Evolutionary conservation across 2,888 invertebrate species (phyloP), one percentile per base, ranked within the genome.

Genomic region (Taenaris catops): DNA sequence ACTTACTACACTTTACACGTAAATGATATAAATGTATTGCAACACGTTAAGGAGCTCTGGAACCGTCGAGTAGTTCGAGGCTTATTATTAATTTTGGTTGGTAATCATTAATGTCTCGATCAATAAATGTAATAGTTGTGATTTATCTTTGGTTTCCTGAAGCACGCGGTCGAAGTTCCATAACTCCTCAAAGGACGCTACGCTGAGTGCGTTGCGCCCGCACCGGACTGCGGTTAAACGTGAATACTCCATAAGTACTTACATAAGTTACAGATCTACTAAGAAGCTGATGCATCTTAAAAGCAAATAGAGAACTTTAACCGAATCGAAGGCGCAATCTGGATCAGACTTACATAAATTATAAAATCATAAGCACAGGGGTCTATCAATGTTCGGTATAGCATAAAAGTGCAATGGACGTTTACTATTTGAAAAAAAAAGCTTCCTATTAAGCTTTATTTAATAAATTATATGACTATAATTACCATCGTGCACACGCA

Each of bases 1-100:
- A 86, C 83, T 86, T 83, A 84, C 83, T 86, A 84, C 54, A 68
- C 66, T 74, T 81, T 83, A 84, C 76, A 80, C 65, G 80, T 83
- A 81, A 72, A 78, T 61, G 70, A 79, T 72, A 81, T 63, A 70
- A 74, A 76, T 75, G 76, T 83, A 86, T 84, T 83, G 84, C 84
- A 84, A 84, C 78, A 78, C 65, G 66, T 65, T 56, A 73, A 81
- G 83, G 84, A 83, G 84, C 74, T 81, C 74, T 81, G 83, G 84
- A 83, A 81, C 83, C 72, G 74, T 75, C 68, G 53, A 67, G 70
- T 72, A 71, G 79, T 72, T 63, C 56, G 58, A 71, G 58, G 58
- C 62, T 63, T 65, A 66, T 51, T 61, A 54, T 61, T 58, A 25
- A 7, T 70, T 78, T 75, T 62, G 63, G 64, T 53, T 70, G 71